Evolutionary conservation across 1,140 invertebrate species (phyloP), one percentile per base, ranked within the genome.

Genomic region (Drosophila lowei): DNA sequence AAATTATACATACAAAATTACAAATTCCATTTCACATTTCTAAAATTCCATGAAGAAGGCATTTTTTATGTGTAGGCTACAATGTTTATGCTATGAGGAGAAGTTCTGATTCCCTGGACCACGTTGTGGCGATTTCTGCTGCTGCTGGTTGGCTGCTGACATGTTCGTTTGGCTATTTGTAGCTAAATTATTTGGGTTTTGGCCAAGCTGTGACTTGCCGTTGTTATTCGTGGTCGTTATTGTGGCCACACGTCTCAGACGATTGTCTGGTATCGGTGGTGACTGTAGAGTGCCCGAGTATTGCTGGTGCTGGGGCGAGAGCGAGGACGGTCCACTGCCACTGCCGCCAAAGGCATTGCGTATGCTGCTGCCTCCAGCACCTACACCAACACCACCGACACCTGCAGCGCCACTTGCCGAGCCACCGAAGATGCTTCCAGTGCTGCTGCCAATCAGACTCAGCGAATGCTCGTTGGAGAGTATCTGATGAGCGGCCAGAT

Each of bases 401-500:
- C 46, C 57, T 0, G 23, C 65, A 25, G 16, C 50, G 11, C 65
- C 65, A n/a, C 49, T 30, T 43, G 65, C 61, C 7, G 65, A 67
- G n/a, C 65, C 66, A 15, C 77, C 81, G 44, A 88, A 88, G 61
- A 88, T 89, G 61, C 83, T 88, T 25, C 84, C 83, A 47, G 76
- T 88, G 55, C 84, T 88, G 61, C 83, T 88, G 28, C 83, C 84
- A 43, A 88, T 83, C 2, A 89, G 58, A 47, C 75, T 88, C 23
- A 89, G 44, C n/a, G 81, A 89, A 18, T 86, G 75, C 58, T 86
- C 84, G 53, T 88, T 80, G 4, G 79, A 72, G 9, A 90, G 55
- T 61, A 90, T 77, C 59, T 91, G 81, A 64, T 90, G 89, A 46
- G 90, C 90, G 44, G 90, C 90, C 59, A 90, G 62, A 88, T 99